Evolutionary conservation across 2,797 vertebrate genomes (phyloP).

Genomic region (Halcyon leucocephala): DNA sequence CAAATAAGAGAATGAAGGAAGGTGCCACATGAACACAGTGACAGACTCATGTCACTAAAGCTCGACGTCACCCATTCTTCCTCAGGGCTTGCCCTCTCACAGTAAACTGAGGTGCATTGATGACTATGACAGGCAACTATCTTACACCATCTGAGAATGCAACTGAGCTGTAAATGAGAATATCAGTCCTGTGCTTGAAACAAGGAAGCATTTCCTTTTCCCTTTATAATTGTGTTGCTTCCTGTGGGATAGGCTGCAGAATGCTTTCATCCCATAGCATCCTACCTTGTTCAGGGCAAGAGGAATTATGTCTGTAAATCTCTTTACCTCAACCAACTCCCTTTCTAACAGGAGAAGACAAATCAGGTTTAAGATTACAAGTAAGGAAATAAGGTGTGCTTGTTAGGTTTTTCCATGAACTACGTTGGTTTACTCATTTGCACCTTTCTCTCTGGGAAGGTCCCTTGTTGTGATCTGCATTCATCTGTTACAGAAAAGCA

Average conservation of each 20-base stretch:
- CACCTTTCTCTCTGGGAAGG: background rate
- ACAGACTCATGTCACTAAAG: background rate
- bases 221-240: background rate
- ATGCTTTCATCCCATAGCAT: background rate
- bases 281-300: background rate
- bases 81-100: accelerated
- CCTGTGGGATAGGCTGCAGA: background rate
- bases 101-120: background rate
- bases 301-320: background rate
- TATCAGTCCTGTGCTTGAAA: background rate
- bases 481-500: background rate
- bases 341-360: background rate
- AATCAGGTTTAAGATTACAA: background rate
- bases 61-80: background rate
- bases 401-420: background rate
- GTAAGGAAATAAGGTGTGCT: background rate
- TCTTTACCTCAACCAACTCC: background rate
- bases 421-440: background rate
- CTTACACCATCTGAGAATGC: background rate
- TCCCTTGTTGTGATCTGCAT: background rate
- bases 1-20: background rate
- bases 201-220: background rate
- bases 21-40: accelerated
- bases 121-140: background rate
- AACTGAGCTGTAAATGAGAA: background rate